Evolutionary conservation across 2,888 invertebrate species (phyloP), one percentile per base, ranked within the genome.

Genomic region (Sminthurinus aureus): DNA sequence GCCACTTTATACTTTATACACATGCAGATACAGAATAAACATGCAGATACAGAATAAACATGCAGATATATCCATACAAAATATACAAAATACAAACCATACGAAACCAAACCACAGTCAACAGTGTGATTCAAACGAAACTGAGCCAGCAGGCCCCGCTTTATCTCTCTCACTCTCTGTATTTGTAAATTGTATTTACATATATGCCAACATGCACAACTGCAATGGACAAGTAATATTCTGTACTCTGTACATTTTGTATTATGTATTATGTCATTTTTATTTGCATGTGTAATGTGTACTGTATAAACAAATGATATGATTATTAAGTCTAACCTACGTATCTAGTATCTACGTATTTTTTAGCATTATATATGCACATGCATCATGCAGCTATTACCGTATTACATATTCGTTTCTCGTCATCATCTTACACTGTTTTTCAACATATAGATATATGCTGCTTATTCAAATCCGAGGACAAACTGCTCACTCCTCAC

Each of bases 241-340:
- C 6, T 1, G 6, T 38, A 38, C 38, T 38, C 38, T 38, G 1
- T 38, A 38, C 38, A 38, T 38, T 38, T 38, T 38, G 6, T 6
- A 38, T 38, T 38, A 38, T 38, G 38, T 38, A 38, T 38, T 38
- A 38, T 80, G 82, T 83, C 82, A 85, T 38, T 38, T 38, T 1
- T 82, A 85, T 82, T 66, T n/a, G 66, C 20, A 66, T 66, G 20
- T 66, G 20, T n/a, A 66, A 66, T 66, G 20, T 66, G 20, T n/a
- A 66, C 26, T 18, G 71, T 20, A 24, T 24, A 20, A 24, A 38
- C 38, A 38, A 71, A 71, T 20, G 71, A n/a, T 71, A 24, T n/a
- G 3, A 20, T 71, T 71, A 20, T 71, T 24, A 12, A n/a, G n/a
- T 6, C 26, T 24, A 20, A 71, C 71, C 26, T 13, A 24, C 6